phyloP scores from a whole-genome alignment of 92 coral and sea anemone species.

The Epizoanthus stellaris region DNA sequence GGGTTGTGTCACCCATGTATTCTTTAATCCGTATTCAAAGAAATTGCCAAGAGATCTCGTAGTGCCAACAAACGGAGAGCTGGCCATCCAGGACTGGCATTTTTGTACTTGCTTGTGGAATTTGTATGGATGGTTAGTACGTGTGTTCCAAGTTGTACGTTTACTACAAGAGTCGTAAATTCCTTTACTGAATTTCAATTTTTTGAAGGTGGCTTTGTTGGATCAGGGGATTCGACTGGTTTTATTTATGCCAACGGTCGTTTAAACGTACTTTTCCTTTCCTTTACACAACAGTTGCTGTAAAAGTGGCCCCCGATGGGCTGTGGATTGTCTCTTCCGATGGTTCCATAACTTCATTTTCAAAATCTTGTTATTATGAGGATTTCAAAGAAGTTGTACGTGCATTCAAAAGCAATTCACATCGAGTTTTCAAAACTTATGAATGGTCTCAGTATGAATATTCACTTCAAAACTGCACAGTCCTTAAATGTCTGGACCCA shows the following conservation, averaged over 20 bases:
- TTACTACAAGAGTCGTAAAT: too few species aligned
- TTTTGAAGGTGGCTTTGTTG: not conserved
- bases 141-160: too few species aligned
- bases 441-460: not conserved
- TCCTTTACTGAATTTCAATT: not conserved
- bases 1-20: not conserved
- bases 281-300: not conserved
- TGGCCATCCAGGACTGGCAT: not conserved
- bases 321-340: not conserved
- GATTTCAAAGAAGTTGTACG: not conserved
- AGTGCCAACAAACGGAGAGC: conserved; percentile 2
- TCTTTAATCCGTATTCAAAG: not conserved
- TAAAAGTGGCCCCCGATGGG: not conserved
- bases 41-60: not conserved
- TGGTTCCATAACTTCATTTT: not conserved
- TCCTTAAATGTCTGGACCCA: not conserved
- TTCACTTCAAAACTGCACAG: not conserved
- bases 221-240: not conserved
- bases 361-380: not conserved
- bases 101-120: conserved; percentile 3
- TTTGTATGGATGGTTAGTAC: not conserved
- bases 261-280: not conserved
- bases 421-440: not conserved
- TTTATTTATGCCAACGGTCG: not conserved
- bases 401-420: not conserved